phyloP scores from a whole-genome alignment of 1,140 invertebrate genomes.

The Polypedilum vanderplanki region DNA sequence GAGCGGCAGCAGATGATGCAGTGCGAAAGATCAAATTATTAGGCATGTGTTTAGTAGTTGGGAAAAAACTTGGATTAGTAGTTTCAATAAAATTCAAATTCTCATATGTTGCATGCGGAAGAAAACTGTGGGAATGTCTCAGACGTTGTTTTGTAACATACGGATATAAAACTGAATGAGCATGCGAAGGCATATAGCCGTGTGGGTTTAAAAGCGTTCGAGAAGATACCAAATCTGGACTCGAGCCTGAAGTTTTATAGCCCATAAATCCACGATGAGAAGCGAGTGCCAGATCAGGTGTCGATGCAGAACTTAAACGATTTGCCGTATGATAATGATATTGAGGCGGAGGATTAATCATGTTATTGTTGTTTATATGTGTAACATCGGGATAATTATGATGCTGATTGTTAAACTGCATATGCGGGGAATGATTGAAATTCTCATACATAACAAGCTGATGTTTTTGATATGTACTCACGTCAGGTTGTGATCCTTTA shows the following conservation, averaged over 20 bases:
- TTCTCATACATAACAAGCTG: constrained; percentile 34
- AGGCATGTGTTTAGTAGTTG: constrained; percentile 13
- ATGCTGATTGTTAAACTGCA: constrained; percentile 32
- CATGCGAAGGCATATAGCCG: constrained; percentile 30
- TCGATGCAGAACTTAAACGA: constrained; percentile 66
- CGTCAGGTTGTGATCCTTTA: constrained; percentile 44
- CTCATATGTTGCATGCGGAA: constrained; percentile 62
- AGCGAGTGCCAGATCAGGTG: constrained; percentile 68
- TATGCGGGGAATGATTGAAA: constrained; percentile 37
- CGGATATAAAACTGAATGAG: constrained; percentile 34
- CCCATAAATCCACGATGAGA: constrained; percentile 47
- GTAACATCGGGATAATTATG: constrained; percentile 52
- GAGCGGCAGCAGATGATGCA: constrained; percentile 1
- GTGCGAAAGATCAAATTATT: constrained; percentile 16
- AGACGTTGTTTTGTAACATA: constrained; percentile 36
- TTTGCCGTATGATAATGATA: constrained; percentile 51
- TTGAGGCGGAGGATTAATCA: constrained; percentile 42
- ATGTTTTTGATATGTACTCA: constrained; percentile 34
- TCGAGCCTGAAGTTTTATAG: constrained; percentile 58
- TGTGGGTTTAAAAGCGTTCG: constrained; percentile 51
- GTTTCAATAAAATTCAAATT: constrained; percentile 50
- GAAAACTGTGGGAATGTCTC: constrained; percentile 47
- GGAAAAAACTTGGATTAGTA: constrained; percentile 9
- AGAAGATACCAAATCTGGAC: constrained; percentile 68
- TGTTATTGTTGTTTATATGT: constrained; percentile 41